A percentile compares a stretch with the other conserved stretches of the same genome.
These are phyloP conservation scores for Burhinus oedicnemus DNA, from an alignment of 2,113 vertebrate species.

Conservation along the genomic window DNA sequence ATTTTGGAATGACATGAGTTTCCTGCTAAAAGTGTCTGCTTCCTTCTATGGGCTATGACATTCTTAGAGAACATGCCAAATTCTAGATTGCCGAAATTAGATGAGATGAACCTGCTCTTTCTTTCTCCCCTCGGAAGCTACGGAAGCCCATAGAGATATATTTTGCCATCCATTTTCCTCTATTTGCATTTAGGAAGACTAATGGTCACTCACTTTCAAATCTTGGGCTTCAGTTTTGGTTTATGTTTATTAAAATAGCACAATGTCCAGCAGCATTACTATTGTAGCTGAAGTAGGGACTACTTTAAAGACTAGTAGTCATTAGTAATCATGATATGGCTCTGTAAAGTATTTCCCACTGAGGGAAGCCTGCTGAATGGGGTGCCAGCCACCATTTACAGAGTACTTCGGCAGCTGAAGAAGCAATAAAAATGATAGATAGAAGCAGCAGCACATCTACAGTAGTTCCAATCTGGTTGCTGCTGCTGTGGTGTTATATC, in stretches of 20 bases:
- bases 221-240: not conserved
- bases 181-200: conserved; percentile 2
- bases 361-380: conserved; percentile 32
- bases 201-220: not conserved
- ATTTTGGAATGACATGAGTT: not conserved
- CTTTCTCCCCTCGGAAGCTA: not conserved
- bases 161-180: not conserved
- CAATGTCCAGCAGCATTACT: not conserved
- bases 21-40: not conserved
- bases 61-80: not conserved
- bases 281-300: not conserved
- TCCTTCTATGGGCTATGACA: not conserved
- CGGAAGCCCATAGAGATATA: not conserved
- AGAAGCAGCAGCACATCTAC: conserved; percentile 35
- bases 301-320: not conserved
- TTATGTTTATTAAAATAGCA: not conserved
- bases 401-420: conserved; percentile 58
- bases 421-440: conserved; percentile 55
- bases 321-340: conserved; percentile 10
- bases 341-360: conserved; percentile 18
- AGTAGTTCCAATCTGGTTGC: conserved; percentile 50
- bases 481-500: conserved; percentile 7
- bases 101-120: not conserved
- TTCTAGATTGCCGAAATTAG: not conserved
- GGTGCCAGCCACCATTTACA: conserved; percentile 50